A percentile compares a stretch with the other conserved stretches of the same genome.
Conservation (phyloP, 2,113 vertebrate genomes). For the Forbesichthys agassizii region DNA sequence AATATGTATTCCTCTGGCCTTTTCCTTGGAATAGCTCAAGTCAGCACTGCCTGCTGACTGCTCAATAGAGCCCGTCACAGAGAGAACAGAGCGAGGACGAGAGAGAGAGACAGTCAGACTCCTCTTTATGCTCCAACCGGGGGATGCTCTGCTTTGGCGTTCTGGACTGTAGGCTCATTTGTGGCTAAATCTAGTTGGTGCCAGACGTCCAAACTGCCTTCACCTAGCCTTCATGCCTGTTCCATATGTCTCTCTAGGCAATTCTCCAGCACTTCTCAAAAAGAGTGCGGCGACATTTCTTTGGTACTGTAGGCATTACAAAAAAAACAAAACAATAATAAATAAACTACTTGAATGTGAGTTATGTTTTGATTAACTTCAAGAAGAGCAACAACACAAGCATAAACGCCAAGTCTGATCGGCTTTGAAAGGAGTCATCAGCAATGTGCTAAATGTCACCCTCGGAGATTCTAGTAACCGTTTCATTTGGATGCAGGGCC, state of each 20-base stretch:
- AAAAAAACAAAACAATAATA: not conserved
- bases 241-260: constrained; percentile 33
- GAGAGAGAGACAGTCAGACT: not conserved
- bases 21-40: constrained; percentile 34
- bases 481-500: constrained; percentile 50
- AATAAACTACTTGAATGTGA: constrained; percentile 31
- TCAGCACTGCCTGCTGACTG: constrained; percentile 37
- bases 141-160: not conserved
- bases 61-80: constrained; percentile 31
- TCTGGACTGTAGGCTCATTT: constrained; percentile 23
- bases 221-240: constrained; percentile 17
- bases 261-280: constrained; percentile 15
- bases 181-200: constrained; percentile 24
- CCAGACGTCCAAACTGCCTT: constrained; percentile 12
- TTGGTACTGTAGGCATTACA: constrained; percentile 6
- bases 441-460: constrained; percentile 53
- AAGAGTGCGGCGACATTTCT: constrained; percentile 25
- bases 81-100: not conserved
- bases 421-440: constrained; percentile 42
- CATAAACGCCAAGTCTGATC: constrained; percentile 55
- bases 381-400: constrained; percentile 39
- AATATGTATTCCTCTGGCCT: constrained; percentile 37
- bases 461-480: constrained; percentile 31
- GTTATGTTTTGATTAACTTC: constrained; percentile 47
- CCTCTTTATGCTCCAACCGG: not conserved